phyloP scores from a whole-genome alignment of 2,797 vertebrate genomes.

The Spea hammondii region DNA sequence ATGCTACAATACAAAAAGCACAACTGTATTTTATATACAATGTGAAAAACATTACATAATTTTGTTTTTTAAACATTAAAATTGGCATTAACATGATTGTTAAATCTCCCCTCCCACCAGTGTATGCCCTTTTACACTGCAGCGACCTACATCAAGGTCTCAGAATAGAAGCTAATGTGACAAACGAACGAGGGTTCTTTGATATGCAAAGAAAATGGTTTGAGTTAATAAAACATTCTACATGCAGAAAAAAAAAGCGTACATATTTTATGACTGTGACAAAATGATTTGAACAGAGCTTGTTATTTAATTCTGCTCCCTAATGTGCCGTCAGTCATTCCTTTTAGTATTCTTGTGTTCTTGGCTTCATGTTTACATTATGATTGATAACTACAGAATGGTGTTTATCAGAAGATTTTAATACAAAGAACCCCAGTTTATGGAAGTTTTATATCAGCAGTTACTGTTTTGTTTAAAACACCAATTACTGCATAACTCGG shows the following conservation, averaged over 20 bases:
- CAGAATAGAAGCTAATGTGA: background rate
- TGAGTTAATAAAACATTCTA: constrained; percentile 16
- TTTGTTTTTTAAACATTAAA: too few relatives aligned
- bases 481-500: background rate
- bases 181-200: background rate
- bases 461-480: background rate
- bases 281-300: constrained; percentile 10
- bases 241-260: background rate
- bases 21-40: too few relatives aligned
- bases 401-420: background rate
- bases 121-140: too few relatives aligned
- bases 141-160: background rate
- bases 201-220: background rate
- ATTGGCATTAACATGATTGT: too few relatives aligned
- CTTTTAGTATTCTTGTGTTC: background rate
- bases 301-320: constrained; percentile 13
- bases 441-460: background rate
- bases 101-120: too few relatives aligned
- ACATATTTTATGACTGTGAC: constrained; percentile 17
- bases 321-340: constrained; percentile 1
- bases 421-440: background rate
- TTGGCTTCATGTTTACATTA: background rate
- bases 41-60: too few relatives aligned
- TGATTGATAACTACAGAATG: background rate
- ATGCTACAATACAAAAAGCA: too few relatives aligned